Base-by-base conservation (phyloP, 2,888 invertebrate species). In the Lysandra bellargus region DNA sequence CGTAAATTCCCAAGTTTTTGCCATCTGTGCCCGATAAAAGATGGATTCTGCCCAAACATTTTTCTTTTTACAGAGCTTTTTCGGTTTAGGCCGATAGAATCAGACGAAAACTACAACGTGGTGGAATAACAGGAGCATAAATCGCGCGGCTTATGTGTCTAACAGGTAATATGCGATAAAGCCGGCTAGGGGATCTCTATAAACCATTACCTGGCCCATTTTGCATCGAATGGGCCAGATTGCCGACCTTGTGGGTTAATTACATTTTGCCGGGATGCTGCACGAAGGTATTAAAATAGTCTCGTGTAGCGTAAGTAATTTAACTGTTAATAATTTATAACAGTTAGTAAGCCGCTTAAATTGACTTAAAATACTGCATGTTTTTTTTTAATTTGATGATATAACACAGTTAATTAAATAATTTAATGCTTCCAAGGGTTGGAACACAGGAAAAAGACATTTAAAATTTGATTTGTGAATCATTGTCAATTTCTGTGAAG, bases 91-190 rank as follows among this genome's bases (percentile, higher is more conserved):
- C 17, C 14, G 33, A 69, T 23, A 69, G 33, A 14, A 69, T 33
- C 69, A 33, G 33, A 14, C 14, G 33, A 14, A 33, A 69, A 33
- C 69, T 69, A 69, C 64, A 30, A 12, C 69, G 33, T 14, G 69
- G 33, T 69, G 33, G 4, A 69, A 69, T 33, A 69, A 69, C 69
- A 33, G 14, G 33, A 17, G 69, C 69, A 69, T 69, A 69, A 69
- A 69, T 69, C 5, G 7, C 33, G 69, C 69, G 5, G 12, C 33
- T 69, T 14, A 33, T 69, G 33, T 69, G 14, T 69, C 69, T 37
- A 69, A 69, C 69, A 69, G 69, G 69, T 69, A 69, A 37, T 69
- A 69, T 69, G 14, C 23, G 37, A 23, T 33, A 69, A 14, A 69
- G 23, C 69, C 69, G 69, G 12, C 33, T 33, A 37, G 64, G 30